phyloP scores from a whole-genome alignment of 2,888 invertebrate species.

The Campoletis raptor region DNA sequence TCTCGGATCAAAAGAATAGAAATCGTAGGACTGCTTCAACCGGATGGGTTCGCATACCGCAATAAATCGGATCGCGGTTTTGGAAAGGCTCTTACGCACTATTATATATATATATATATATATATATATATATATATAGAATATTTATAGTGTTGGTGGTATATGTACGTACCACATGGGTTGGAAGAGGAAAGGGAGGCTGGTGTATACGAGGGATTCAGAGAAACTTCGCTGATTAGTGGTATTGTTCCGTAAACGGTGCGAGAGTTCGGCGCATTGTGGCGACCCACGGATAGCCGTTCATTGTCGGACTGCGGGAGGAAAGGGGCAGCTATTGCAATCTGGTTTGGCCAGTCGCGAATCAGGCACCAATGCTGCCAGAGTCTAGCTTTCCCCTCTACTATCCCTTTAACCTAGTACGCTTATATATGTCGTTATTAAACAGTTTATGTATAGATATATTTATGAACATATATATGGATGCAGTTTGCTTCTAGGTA shows the following conservation, averaged over 20 bases:
- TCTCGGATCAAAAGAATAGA: neutral
- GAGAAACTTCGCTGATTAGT: conserved; percentile 72
- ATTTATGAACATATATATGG: neutral
- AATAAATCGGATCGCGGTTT: conserved; percentile 41
- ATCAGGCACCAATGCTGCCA: conserved; percentile 31
- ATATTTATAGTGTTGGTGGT: conserved; percentile 48
- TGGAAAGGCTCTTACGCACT: conserved; percentile 10
- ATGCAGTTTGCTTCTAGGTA: conserved; percentile 40
- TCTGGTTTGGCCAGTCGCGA: conserved; percentile 71
- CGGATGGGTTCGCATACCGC: conserved; percentile 35
- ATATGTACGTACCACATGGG: neutral
- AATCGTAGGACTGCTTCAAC: neutral
- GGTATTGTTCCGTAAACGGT: conserved; percentile 74
- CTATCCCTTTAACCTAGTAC: conserved; percentile 31
- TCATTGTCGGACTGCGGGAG: conserved; percentile 69
- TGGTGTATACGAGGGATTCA: conserved; percentile 35
- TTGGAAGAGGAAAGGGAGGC: neutral
- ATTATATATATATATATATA: neutral
- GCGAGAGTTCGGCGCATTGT: conserved; percentile 71
- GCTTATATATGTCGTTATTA: neutral
- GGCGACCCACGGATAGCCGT: conserved; percentile 69
- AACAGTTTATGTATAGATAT: neutral
- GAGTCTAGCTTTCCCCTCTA: conserved; percentile 45
- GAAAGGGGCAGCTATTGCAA: conserved; percentile 60
- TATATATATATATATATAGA: neutral